Evolutionary conservation across 1,140 invertebrate genomes (phyloP).

Genomic region (Chymomyza costata): DNA sequence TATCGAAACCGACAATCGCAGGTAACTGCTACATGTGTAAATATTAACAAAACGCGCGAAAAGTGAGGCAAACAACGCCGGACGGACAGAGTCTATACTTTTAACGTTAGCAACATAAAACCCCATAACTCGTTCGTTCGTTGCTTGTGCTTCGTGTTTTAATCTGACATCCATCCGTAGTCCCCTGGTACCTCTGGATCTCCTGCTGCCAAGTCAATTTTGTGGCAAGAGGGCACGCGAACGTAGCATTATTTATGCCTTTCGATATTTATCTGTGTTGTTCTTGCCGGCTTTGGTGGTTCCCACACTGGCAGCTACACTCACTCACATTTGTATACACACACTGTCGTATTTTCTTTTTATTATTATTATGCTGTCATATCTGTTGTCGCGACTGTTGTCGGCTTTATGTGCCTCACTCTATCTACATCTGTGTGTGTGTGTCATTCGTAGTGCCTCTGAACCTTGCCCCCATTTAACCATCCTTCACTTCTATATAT

Average conservation of each 20-base stretch:
- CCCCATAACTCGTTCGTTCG: conserved; percentile 48
- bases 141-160: conserved; percentile 12
- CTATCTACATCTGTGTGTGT: conserved; percentile 16
- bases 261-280: conserved; percentile 59
- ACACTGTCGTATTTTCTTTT: conserved; percentile 34
- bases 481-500: conserved; percentile 1
- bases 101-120: conserved; percentile 33
- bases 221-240: conserved; percentile 1
- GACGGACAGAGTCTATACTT: conserved; percentile 41
- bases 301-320: conserved; percentile 4
- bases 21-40: conserved; percentile 71
- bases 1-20: conserved; percentile 65
- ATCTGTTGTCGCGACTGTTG: conserved; percentile 63
- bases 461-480: background rate
- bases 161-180: background rate
- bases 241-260: conserved; percentile 58
- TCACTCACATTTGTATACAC: conserved; percentile 3
- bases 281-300: conserved; percentile 30
- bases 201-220: conserved; percentile 18
- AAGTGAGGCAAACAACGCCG: conserved; percentile 64
- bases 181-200: too few species aligned
- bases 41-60: conserved; percentile 70
- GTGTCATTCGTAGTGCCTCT: conserved; percentile 16
- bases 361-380: conserved; percentile 73
- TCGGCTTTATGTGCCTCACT: conserved; percentile 12